A percentile compares a stretch with the other conserved stretches of the same genome.
Evolutionary conservation across 1,140 invertebrate species (phyloP).

Genomic region (Melipona quadrifasciata): DNA sequence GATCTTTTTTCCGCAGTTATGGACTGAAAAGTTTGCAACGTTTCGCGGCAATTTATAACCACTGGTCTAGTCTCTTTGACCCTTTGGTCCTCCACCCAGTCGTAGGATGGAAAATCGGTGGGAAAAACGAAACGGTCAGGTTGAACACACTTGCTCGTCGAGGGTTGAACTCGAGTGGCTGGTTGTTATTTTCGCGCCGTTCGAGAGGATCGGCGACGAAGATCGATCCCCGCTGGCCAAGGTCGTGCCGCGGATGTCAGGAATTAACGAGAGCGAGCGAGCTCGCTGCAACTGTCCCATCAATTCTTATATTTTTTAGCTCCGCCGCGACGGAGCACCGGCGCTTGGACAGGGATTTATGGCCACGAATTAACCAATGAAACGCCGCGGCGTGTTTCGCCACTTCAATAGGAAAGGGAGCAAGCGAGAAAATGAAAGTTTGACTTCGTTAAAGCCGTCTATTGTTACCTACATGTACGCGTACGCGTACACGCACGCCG

Average conservation of each 20-base stretch:
- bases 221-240: constrained; percentile 26
- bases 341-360: constrained; percentile 8
- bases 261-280: neutral
- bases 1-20: no score
- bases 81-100: no score
- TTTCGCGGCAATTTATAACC: no score
- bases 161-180: neutral
- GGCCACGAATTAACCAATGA: constrained; percentile 9
- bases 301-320: constrained; percentile 11
- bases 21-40: no score
- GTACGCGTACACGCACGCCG: no score
- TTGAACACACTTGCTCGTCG: neutral
- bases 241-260: neutral
- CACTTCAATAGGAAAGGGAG: neutral
- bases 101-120: no score
- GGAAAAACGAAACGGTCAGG: neutral
- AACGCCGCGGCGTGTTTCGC: neutral
- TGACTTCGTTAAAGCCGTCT: neutral
- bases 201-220: constrained; percentile 13
- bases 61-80: no score
- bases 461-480: neutral
- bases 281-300: neutral
- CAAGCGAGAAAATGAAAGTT: neutral
- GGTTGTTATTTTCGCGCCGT: constrained; percentile 33
- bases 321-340: neutral